These are phyloP conservation scores for Zelostemma sp. DNA, from an alignment of 1,140 invertebrate species.

Conservation along the genomic window DNA sequence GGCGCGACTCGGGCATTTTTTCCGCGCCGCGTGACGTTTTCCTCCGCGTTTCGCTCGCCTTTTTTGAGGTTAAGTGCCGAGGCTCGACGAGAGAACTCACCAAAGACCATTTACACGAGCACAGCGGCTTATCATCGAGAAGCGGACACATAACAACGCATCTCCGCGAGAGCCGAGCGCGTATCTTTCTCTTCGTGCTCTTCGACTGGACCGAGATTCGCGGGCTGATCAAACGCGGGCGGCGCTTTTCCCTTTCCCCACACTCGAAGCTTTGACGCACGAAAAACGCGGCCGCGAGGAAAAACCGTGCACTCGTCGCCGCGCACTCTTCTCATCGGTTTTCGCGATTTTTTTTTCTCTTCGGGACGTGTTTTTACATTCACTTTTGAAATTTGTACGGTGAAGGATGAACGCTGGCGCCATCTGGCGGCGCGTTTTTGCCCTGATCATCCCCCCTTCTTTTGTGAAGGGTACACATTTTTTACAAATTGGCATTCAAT, in stretches of 20 bases:
- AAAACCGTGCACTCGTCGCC: constrained; percentile 10
- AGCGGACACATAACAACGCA: constrained; percentile 29
- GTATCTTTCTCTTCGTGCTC: not conserved
- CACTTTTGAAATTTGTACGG: constrained; percentile 52
- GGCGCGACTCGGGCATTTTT: too few species aligned
- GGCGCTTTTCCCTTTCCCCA: not conserved
- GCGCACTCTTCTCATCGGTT: constrained; percentile 30
- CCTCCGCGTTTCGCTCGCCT: not conserved
- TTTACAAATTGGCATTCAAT: too few species aligned
- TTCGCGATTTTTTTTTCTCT: constrained; percentile 17
- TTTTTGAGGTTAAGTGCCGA: constrained; percentile 13
- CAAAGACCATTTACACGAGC: constrained; percentile 33
- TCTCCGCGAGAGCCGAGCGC: not conserved
- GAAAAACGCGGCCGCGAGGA: not conserved
- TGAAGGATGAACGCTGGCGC: constrained; percentile 7
- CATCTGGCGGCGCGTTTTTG: constrained; percentile 13
- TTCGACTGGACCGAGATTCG: not conserved
- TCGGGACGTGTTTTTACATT: constrained; percentile 43
- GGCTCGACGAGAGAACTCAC: constrained; percentile 13
- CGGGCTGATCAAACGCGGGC: not conserved
- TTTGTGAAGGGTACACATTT: too few species aligned
- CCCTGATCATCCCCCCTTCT: too few species aligned
- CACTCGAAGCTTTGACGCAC: not conserved
- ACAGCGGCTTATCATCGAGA: constrained; percentile 32
- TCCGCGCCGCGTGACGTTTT: too few species aligned